Evolutionary conservation across 2,113 vertebrate genomes (phyloP), one percentile per base, ranked within the genome.

Genomic region (Cavia porcellus): DNA sequence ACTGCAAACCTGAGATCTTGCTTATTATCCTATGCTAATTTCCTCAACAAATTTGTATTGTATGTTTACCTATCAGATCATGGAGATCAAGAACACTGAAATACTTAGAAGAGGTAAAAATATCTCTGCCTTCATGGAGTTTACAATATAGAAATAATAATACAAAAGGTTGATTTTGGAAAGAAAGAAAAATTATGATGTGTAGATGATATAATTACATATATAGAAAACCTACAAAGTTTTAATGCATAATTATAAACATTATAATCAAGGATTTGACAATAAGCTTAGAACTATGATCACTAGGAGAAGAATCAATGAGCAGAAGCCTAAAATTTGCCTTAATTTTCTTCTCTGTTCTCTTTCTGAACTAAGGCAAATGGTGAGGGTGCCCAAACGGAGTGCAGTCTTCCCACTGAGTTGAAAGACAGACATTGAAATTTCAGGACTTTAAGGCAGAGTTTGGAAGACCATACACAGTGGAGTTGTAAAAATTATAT

Each of bases 171-270:
- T 80, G 32, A 92, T 90, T 79, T 64, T 59, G 38, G 62, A 70
- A 83, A 92, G 59, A 86, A 94, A n/a, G 70, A 17, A 81, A 96
- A 86, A 82, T 89, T 96, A n/a, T 86, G 52, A 62, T 79, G 45
- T 83, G 4, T 72, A 8, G 19, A 38, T 79, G 74, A 77, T 4
- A n/a, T 61, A 45, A 35, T 7, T 61, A 8, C 22, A 24, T 42
- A 61, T 28, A 52, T 4, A 90, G 30, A 90, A 90, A 87, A 89
- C 6, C 50, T n/a, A 47, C 5, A 50, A 47, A 90, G 62, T 79
- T 89, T 87, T 15, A 87, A 83, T 42, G 4, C 19, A 55, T 62
- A 62, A 61, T 90, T 83, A 50, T 30, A 84, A 77, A 59, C 25
- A 52, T 9, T n/a, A 50, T 87, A 62, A 66, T 91, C 55, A 61